Evolutionary conservation across 1,140 invertebrate species (phyloP).

Genomic region (Lordiphosa collinella): DNA sequence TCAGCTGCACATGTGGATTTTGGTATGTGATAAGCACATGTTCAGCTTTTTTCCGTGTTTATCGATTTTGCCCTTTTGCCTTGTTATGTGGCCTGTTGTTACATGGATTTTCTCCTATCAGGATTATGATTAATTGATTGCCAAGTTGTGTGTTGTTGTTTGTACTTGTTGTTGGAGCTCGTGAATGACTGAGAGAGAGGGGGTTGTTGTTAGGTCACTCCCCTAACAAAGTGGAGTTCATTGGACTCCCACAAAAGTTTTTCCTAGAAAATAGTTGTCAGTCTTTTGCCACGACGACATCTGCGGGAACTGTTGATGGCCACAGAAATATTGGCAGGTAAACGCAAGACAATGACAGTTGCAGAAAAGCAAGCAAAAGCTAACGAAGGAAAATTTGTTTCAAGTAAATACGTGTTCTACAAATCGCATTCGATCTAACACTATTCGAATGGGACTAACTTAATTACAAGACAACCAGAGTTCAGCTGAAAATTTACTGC

Average conservation of each 20-base stretch:
- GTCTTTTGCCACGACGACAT: no score
- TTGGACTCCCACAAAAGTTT: background rate
- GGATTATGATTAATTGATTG: conserved; percentile 75
- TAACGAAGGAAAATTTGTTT: no score
- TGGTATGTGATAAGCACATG: conserved; percentile 68
- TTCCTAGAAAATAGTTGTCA: no score
- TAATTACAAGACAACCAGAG: no score
- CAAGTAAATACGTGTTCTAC: no score
- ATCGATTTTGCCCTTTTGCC: conserved; percentile 50
- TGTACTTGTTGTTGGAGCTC: conserved; percentile 24
- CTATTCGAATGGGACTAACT: no score
- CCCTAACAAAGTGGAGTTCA: conserved; percentile 45
- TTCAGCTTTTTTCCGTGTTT: conserved; percentile 61
- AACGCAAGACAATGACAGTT: no score
- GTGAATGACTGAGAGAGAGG: conserved; percentile 18
- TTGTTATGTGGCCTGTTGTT: conserved; percentile 50
- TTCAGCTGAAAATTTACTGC: no score
- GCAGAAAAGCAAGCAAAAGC: no score
- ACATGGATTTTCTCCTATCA: conserved; percentile 64
- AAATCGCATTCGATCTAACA: no score
- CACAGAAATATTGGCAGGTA: no score
- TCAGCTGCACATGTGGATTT: conserved; percentile 44
- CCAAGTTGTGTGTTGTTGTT: conserved; percentile 32
- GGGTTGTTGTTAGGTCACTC: conserved; percentile 36
- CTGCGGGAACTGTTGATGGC: no score